Evolutionary conservation across 2,888 invertebrate genomes (phyloP).

Genomic region (Chloroclysta siterata): DNA sequence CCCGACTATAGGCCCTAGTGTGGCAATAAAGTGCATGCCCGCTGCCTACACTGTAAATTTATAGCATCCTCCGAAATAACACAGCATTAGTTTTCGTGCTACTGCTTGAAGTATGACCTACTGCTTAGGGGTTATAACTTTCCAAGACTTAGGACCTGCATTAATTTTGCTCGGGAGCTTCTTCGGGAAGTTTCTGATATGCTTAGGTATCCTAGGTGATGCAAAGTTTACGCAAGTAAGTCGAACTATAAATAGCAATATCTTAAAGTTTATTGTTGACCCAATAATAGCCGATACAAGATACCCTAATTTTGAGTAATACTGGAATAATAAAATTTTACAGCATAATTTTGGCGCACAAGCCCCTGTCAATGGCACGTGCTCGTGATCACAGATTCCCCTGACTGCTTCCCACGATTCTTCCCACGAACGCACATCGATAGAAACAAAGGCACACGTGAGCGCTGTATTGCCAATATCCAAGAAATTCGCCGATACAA

Average conservation of each 20-base stretch:
- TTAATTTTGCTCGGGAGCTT: constrained; percentile 18
- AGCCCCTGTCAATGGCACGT: constrained; percentile 38
- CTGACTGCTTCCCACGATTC: constrained; percentile 29
- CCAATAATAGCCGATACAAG: background rate
- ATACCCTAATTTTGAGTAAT: constrained; percentile 14
- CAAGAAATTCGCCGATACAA: constrained; percentile 80
- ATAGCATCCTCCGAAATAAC: constrained; percentile 51
- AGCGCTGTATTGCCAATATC: constrained; percentile 82
- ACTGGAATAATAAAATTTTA: constrained; percentile 20
- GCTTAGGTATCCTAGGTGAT: constrained; percentile 8
- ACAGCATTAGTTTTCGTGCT: constrained; percentile 47
- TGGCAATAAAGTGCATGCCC: constrained; percentile 63
- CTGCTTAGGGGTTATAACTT: constrained; percentile 37
- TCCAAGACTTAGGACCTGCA: constrained; percentile 23
- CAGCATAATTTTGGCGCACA: constrained; percentile 21
- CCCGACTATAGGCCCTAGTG: constrained; percentile 41
- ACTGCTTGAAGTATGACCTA: constrained; percentile 38
- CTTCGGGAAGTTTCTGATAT: constrained; percentile 13
- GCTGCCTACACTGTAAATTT: constrained; percentile 54
- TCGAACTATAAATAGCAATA: constrained; percentile 9
- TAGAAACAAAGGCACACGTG: constrained; percentile 79
- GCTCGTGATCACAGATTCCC: constrained; percentile 34
- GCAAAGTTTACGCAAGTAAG: constrained; percentile 4
- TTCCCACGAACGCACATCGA: constrained; percentile 56
- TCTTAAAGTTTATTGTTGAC: constrained; percentile 7